Base-by-base conservation (phyloP, 2,888 invertebrate genomes). In the Trissolcus japonicus region DNA sequence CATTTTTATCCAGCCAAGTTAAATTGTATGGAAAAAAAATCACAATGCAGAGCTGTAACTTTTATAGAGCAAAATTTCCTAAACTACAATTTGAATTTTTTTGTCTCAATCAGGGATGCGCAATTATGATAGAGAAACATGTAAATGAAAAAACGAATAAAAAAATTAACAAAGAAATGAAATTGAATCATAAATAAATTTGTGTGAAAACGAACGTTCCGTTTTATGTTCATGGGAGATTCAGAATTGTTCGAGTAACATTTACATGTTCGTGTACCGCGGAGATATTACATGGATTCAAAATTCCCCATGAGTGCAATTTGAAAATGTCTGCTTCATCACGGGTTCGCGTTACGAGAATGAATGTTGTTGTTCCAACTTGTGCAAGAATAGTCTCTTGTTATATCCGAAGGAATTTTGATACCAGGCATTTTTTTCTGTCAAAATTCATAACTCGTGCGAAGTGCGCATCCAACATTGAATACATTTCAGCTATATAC, bases 251-350 rank as follows among this genome's bases (percentile, higher is more conserved):
- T 55, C 62, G 55, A 62, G 50, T 62, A 74, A 67, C 66, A 74
- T 67, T 61, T 61, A 62, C 67, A 67, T 67, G 61, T 50, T 60
- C 46, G 61, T 50, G 61, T 57, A 53, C 54, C 60, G 59, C 57
- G 62, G 55, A 63, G 62, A 61, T 68, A 57, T 53, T 62, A 59
- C 62, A 61, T 68, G 35, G 62, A 74, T 21, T 54, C 57, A 16
- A 16, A 67, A 68, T 75, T 75, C 62, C 74, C 68, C 74, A 51
- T 43, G 74, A 35, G 68, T 62, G 54, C 62, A 67, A 75, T 68
- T 62, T 75, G 16, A 56, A 63, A 75, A 75, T 75, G 67, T 68
- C 62, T 59, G 74, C 66, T 75, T 63, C 68, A 54, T 57, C 54
- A 19, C 54, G 48, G 14, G 63, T 53, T 13, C 57, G 13, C 46